phyloP scores from a whole-genome alignment of 1,140 invertebrate species.

The Proales similis region DNA sequence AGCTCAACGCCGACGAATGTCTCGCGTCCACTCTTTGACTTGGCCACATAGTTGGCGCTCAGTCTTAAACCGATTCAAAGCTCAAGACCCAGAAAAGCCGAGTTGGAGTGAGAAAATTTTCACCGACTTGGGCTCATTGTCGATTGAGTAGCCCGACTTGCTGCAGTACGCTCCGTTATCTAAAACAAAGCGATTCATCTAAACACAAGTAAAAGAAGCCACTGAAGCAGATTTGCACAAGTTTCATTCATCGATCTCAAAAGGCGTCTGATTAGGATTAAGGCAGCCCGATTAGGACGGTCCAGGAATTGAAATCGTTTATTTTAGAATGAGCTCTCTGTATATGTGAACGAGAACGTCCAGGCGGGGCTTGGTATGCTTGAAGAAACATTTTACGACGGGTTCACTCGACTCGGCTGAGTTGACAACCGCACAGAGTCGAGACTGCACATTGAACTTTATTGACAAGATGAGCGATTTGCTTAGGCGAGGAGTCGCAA shows the following conservation, averaged over 20 bases:
- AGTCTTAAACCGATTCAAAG: not conserved
- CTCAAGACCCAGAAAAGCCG: not conserved
- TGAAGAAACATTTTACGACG: no score
- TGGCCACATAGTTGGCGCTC: conserved; percentile 24
- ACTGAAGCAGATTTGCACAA: not conserved
- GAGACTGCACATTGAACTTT: no score
- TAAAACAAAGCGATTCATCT: conserved; percentile 21
- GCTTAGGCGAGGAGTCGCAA: no score
- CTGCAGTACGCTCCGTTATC: conserved; percentile 29
- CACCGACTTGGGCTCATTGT: conserved; percentile 5
- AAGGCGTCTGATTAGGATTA: no score
- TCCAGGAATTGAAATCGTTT: no score
- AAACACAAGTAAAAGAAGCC: not conserved
- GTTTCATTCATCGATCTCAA: not conserved
- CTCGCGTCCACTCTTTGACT: conserved; percentile 34
- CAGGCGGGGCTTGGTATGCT: no score
- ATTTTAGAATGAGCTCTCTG: no score
- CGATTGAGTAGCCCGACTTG: conserved; percentile 15
- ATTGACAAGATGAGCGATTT: no score
- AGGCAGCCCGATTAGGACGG: no score
- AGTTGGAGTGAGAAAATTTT: not conserved
- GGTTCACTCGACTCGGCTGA: no score
- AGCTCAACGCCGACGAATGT: conserved; percentile 22
- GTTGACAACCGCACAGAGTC: no score
- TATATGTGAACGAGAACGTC: no score